Base-by-base conservation (phyloP, 2,113 vertebrate genomes). In the Phrynocephalus versicolor region DNA sequence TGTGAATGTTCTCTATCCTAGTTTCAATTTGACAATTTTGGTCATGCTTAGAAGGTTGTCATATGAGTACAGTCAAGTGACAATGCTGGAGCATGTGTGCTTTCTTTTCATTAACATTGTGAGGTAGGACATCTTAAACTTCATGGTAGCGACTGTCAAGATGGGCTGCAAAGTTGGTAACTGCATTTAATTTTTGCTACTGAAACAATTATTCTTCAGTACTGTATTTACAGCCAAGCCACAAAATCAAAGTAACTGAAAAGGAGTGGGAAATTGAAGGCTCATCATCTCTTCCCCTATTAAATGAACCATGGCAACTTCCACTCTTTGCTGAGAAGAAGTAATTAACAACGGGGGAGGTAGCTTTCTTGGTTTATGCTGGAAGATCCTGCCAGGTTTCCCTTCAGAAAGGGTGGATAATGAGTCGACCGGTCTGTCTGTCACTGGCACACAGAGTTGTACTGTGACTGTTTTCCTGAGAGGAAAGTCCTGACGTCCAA, bases 401-500 rank as follows among this genome's bases (percentile, higher is more conserved):
- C 69, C 72, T 72, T 74, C 78, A 35, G 23, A 64, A 70, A 12
- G 21, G 39, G 55, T 74, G 67, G 58, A 65, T 74, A 33, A 64
- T 73, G 15, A 81, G 58, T 79, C 19, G 33, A 16, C 14, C 19
- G 8, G 58, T 71, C 70, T 81, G 57, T 41, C 39, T 81, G 57
- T 41, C 39, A 30, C n/a, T 64, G 57, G 67, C 72, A 8, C 39
- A 10, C 45, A 30, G 27, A 81, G 58, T 39, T 65, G 73, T 81
- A 74, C 45, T 74, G 39, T n/a, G 65, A 33, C 35, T 78, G 2
- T 27, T 79, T 85, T 71, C 18, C 83, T 58, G n/a, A 65, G 78
- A 81, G 58, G 70, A 81, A 86, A 74, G 18, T 57, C 74, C 81
- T 74, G 70, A 80, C 25, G 51, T 86, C 57, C 84, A 79, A 86